Conservation (phyloP, 2,888 invertebrate species). For the Andrena dorsata region DNA sequence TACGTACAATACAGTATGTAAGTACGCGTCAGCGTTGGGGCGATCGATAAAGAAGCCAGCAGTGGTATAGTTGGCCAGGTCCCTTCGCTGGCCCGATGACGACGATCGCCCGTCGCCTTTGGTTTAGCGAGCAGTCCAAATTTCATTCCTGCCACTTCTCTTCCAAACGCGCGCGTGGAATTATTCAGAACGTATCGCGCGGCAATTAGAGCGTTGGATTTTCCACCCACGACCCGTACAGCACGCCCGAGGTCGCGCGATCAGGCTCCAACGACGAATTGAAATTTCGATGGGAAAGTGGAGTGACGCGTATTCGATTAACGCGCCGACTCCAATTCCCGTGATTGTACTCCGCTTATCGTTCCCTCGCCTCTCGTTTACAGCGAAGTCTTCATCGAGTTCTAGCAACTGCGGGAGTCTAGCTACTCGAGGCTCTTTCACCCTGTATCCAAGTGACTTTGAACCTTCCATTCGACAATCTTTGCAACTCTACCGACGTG, state of each 20-base stretch:
- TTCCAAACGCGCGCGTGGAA: neutral
- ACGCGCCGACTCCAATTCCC: neutral
- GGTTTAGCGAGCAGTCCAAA: conserved; percentile 21
- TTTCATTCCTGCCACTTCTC: conserved; percentile 3
- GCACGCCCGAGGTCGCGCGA: neutral
- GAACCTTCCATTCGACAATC: conserved; percentile 6
- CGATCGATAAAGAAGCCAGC: conserved; percentile 44
- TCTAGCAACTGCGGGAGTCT: too few relatives aligned
- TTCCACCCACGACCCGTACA: neutral
- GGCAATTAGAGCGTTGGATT: conserved; percentile 1
- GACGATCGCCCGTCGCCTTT: conserved; percentile 5
- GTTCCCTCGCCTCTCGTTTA: neutral
- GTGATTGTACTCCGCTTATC: neutral
- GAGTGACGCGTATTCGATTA: conserved; percentile 8
- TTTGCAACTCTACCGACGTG: neutral
- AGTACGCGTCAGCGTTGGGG: conserved; percentile 3
- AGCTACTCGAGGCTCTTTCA: too few relatives aligned
- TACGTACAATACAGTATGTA: neutral
- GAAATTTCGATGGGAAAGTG: neutral
- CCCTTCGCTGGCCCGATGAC: neutral
- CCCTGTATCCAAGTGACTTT: too few relatives aligned
- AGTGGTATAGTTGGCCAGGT: neutral
- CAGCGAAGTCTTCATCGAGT: neutral
- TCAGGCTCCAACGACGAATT: neutral
- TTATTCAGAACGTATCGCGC: conserved; percentile 2